Percentiles rank a stretch among this genome's conserved stretches.
These are phyloP conservation scores for Spodoptera picta DNA, from an alignment of 2,888 invertebrate species.

Conservation along the genomic window DNA sequence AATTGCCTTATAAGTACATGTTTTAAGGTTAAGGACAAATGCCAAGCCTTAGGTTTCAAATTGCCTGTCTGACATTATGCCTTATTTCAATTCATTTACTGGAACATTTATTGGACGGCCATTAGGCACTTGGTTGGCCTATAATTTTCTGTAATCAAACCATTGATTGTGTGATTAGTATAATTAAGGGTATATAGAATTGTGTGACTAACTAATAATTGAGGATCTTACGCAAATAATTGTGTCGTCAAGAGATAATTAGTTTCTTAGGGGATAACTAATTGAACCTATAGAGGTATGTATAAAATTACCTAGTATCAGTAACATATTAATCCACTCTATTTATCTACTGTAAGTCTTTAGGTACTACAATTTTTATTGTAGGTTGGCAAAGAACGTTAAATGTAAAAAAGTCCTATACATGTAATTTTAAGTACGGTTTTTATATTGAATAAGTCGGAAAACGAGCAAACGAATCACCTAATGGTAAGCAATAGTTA, in stretches of 20 bases:
- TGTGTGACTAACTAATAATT: not conserved
- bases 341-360: no score
- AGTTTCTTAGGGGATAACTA: not conserved
- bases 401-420: no score
- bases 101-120: conserved; percentile 1
- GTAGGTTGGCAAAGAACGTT: no score
- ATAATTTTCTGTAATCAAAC: conserved; percentile 17
- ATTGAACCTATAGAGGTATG: not conserved
- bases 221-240: not conserved
- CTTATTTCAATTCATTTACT: conserved; percentile 13
- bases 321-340: no score
- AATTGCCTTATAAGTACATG: conserved; percentile 18
- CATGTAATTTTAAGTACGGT: no score
- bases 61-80: not conserved
- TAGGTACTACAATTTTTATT: no score
- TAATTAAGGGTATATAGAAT: no score
- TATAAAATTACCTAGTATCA: not conserved
- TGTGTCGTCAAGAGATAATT: no score
- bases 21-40: conserved; percentile 20
- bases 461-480: no score
- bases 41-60: conserved; percentile 5
- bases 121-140: conserved; percentile 5
- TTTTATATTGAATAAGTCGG: no score
- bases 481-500: no score
- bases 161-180: conserved; percentile 15